These are phyloP conservation scores for Anaspis maculata DNA, from an alignment of 2,888 invertebrate genomes.

Conservation along the genomic window DNA sequence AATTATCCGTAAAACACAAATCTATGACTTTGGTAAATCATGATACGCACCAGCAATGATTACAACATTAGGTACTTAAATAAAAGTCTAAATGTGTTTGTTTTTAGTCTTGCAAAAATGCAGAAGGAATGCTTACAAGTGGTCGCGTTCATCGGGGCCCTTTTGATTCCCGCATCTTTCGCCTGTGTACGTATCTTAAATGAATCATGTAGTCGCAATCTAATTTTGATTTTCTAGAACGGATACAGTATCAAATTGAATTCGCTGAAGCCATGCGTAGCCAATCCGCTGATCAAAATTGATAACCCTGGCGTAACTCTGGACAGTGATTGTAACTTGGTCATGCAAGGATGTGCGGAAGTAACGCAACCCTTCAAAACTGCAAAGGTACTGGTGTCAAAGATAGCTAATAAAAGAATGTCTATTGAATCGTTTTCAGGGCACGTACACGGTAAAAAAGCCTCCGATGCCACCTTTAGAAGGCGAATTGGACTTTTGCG, in stretches of 20 bases:
- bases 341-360: slow-evolving; percentile 39
- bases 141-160: no score
- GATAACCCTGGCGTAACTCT: slow-evolving; percentile 18
- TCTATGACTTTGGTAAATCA: no score
- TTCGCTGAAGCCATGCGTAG: slow-evolving; percentile 21
- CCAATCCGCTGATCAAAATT: slow-evolving; percentile 19
- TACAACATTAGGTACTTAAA: no score
- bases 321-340: slow-evolving; percentile 42
- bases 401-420: slow-evolving; percentile 5
- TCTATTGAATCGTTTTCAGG: slow-evolving; percentile 18
- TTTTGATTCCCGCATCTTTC: no score
- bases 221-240: slow-evolving; percentile 26
- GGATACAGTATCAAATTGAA: slow-evolving; percentile 27
- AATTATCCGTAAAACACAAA: no score
- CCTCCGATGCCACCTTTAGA: slow-evolving; percentile 39
- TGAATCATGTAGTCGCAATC: no score
- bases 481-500: slow-evolving; percentile 42
- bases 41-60: no score
- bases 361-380: slow-evolving; percentile 38
- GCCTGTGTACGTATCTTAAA: no score
- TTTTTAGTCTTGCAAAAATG: no score
- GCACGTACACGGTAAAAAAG: slow-evolving; percentile 38
- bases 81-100: no score
- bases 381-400: slow-evolving; percentile 27
- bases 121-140: no score